Evolutionary conservation across 2,888 invertebrate genomes (phyloP), one percentile per base, ranked within the genome.

Genomic region (Hirtodrosophila confusa): DNA sequence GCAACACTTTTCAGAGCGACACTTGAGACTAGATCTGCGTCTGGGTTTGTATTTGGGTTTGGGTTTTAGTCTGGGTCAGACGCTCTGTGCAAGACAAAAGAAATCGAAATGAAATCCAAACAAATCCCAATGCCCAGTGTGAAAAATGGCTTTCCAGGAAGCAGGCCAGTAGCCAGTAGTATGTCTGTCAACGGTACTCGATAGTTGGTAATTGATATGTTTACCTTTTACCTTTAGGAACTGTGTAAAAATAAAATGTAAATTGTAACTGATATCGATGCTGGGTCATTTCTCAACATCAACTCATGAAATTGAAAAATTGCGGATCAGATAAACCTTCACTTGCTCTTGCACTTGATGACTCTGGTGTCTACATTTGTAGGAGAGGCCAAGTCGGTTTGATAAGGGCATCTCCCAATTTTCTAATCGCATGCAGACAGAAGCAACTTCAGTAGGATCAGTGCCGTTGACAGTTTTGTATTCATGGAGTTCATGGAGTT

Each of bases 51-150:
- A 8, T 29, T 17, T 3, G 37, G 17, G 17, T 36, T 45, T 23
- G 47, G 10, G 9, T 12, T 24, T n/a, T 37, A 17, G n/a, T 12
- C 36, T 41, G 33, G 11, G 41, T 35, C 31, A 27, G 51, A 31
- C 6, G 7, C 9, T 31, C 9, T 8, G 31, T 31, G 31, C 54
- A 37, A 54, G 50, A 86, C 83, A 88, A 88, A 67, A 78, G 82
- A 88, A 87, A 85, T 88, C 60, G 88, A 85, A 85, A 88, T 88
- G 67, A 85, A 88, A 85, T 73, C 75, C 69, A 87, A 85, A 88
- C 75, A 85, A 86, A 82, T 78, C 78, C 87, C 80, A 65, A 71
- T 66, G 86, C 44, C 40, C 70, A 66, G 75, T 80, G 62, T 82
- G 78, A 80, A 78, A 88, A 85, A 88, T 87, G 67, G 69, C 72